These are phyloP conservation scores for Chelon auratus DNA, from an alignment of 2,797 vertebrate species.

Conservation along the genomic window DNA sequence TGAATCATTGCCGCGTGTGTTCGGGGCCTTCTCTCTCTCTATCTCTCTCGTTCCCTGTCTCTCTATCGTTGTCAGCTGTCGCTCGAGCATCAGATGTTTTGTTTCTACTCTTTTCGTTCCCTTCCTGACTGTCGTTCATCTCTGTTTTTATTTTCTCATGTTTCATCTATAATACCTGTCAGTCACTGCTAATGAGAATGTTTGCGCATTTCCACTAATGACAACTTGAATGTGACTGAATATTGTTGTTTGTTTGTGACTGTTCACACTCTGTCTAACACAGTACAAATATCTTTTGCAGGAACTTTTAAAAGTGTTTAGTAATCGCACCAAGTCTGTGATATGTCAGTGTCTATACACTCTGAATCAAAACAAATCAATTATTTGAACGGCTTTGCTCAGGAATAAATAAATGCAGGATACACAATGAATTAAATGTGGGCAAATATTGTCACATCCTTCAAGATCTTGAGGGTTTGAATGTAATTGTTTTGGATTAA, in stretches of 20 bases:
- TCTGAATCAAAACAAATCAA: neutral
- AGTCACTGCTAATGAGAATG: constrained; percentile 81
- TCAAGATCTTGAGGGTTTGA: constrained; percentile 6
- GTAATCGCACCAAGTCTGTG: constrained; percentile 30
- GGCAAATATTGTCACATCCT: constrained; percentile 9
- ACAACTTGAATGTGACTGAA: constrained; percentile 51
- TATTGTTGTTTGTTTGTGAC: constrained; percentile 50
- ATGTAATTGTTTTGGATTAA: constrained; percentile 13
- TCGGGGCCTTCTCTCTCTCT: constrained; percentile 61
- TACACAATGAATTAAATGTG: constrained; percentile 43
- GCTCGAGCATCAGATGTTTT: constrained; percentile 49
- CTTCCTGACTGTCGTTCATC: constrained; percentile 45
- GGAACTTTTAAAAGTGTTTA: constrained; percentile 43
- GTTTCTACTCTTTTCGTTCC: constrained; percentile 39
- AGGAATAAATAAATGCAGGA: constrained; percentile 11
- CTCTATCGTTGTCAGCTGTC: constrained; percentile 65
- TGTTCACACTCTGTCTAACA: constrained; percentile 34
- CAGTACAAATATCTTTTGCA: constrained; percentile 16
- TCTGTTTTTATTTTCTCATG: constrained; percentile 48
- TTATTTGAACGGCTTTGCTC: constrained; percentile 30
- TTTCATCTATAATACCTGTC: constrained; percentile 80
- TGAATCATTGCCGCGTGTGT: constrained; percentile 82
- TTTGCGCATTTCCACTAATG: constrained; percentile 63
- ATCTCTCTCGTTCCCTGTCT: constrained; percentile 25
- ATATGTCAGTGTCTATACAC: constrained; percentile 27